These are phyloP conservation scores for Tapirus indicus DNA, from an alignment of 2,797 vertebrate species.

Conservation along the genomic window DNA sequence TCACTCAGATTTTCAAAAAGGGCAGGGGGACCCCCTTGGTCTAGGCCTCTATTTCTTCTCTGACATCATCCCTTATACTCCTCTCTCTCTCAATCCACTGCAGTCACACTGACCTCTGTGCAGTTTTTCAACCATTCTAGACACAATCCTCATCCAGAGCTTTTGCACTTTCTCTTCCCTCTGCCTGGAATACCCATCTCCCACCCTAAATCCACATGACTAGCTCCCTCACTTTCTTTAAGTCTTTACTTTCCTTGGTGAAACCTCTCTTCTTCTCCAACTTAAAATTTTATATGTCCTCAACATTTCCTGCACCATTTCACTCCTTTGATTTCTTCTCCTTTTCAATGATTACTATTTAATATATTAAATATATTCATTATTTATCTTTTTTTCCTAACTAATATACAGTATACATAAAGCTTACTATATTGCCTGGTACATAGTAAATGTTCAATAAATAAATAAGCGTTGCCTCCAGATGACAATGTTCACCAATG, in stretches of 20 bases:
- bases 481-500: neutral
- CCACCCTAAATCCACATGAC: neutral
- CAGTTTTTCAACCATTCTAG: neutral
- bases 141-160: neutral
- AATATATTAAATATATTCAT: neutral
- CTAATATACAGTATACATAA: neutral
- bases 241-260: neutral
- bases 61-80: neutral
- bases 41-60: neutral
- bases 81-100: neutral
- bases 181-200: neutral
- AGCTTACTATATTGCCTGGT: neutral
- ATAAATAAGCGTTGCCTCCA: neutral
- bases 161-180: neutral
- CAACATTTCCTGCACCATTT: neutral
- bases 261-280: neutral
- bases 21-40: neutral
- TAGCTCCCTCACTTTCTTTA: neutral
- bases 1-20: neutral
- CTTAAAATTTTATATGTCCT: neutral
- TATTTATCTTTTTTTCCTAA: neutral
- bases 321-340: neutral
- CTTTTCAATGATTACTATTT: neutral
- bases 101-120: neutral
- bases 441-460: neutral